Evolutionary conservation across 2,113 vertebrate genomes (phyloP).

Genomic region (Caloenas nicobarica): DNA sequence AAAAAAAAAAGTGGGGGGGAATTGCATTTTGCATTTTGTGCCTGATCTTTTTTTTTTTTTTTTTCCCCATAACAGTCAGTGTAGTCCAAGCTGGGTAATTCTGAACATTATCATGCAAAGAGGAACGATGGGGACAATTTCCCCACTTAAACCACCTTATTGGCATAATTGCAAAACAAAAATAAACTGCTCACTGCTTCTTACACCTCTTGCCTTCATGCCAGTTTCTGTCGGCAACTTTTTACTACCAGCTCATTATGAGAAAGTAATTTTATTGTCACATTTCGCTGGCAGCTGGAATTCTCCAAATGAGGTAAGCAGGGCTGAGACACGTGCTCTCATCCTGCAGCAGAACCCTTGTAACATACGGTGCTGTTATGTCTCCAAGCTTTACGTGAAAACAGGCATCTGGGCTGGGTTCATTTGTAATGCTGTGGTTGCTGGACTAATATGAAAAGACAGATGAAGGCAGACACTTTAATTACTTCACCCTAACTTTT

Average conservation of each 20-base stretch:
- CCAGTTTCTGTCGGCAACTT: slow-evolving; percentile 11
- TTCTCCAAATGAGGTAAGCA: slow-evolving; percentile 13
- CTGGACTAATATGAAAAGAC: slow-evolving; percentile 20
- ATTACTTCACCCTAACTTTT: slow-evolving; percentile 74
- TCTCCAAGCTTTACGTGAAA: slow-evolving; percentile 8
- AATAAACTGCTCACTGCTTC: background rate
- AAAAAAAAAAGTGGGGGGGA: background rate
- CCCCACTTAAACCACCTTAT: background rate
- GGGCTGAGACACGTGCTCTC: background rate
- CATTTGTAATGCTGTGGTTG: background rate
- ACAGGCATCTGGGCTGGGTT: background rate
- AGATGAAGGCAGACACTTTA: slow-evolving; percentile 61
- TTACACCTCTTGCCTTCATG: background rate
- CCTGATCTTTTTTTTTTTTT: background rate
- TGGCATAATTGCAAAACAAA: background rate
- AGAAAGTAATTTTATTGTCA: background rate
- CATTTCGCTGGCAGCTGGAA: background rate
- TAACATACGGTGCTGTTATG: background rate
- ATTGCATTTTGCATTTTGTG: background rate
- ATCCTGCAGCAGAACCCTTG: slow-evolving; percentile 4
- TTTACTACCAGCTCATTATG: background rate
- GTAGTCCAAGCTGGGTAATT: background rate
- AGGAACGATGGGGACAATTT: slow-evolving; percentile 14
- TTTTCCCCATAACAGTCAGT: background rate
- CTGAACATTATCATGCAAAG: background rate